phyloP scores from a whole-genome alignment of 2,888 invertebrate genomes.

The Fabriciana adippe region DNA sequence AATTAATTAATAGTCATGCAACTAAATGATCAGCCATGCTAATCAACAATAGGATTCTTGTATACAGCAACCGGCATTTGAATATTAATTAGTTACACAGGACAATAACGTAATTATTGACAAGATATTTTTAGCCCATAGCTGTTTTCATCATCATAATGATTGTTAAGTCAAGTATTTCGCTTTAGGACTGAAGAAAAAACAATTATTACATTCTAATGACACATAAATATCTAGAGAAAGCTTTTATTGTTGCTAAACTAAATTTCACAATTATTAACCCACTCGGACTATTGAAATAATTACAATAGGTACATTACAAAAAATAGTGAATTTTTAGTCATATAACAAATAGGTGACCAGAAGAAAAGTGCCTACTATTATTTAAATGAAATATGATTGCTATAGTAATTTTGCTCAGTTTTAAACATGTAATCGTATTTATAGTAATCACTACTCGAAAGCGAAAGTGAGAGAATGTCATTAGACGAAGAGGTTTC shows the following conservation, averaged over 20 bases:
- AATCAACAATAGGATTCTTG: no score
- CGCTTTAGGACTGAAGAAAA: neutral
- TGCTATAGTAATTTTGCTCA: conserved; percentile 18
- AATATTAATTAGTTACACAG: no score
- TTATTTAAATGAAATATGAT: conserved; percentile 26
- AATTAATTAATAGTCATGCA: no score
- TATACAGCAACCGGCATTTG: no score
- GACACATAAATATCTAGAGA: neutral
- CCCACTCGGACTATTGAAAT: neutral
- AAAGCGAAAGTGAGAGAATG: conserved; percentile 66
- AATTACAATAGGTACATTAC: neutral
- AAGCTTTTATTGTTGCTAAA: neutral
- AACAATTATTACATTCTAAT: neutral
- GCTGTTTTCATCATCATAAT: neutral
- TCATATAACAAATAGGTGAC: conserved; percentile 1
- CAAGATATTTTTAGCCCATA: neutral
- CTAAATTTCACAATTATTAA: conserved; percentile 1
- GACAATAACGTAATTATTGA: no score
- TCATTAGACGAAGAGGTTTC: conserved; percentile 58
- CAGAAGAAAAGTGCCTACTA: conserved; percentile 18
- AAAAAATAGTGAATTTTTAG: conserved; percentile 7
- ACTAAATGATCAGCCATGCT: no score
- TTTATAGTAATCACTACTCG: conserved; percentile 43
- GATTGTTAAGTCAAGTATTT: neutral
- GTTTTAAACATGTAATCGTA: conserved; percentile 13